Percentiles rank a stretch among this genome's conserved stretches.
These are phyloP conservation scores for Nestor notabilis DNA, from an alignment of 2,113 vertebrate genomes.

Conservation along the genomic window DNA sequence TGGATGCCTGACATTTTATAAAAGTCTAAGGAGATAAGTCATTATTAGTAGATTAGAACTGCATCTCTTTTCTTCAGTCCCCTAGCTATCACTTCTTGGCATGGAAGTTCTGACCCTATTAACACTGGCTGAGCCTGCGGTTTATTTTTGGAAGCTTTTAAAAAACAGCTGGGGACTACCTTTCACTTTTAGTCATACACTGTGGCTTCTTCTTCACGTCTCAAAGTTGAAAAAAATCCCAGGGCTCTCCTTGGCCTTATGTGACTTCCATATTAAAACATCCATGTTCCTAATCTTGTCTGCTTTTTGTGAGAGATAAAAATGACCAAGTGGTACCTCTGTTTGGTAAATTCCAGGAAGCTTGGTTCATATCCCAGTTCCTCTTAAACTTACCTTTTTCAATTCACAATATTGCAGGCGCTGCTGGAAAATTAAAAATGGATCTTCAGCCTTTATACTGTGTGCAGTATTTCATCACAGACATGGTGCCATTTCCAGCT, in stretches of 20 bases:
- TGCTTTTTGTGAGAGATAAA: neutral
- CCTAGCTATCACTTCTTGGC: neutral
- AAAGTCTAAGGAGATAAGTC: neutral
- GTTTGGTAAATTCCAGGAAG: neutral
- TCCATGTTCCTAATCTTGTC: neutral
- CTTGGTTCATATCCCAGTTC: neutral
- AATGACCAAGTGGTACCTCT: neutral
- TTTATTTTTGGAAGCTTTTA: constrained; percentile 60
- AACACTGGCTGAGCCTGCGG: neutral
- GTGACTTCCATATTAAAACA: neutral
- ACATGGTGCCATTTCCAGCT: neutral
- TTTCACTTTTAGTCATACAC: constrained; percentile 7
- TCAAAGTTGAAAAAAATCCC: neutral
- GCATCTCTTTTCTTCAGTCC: neutral
- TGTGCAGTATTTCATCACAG: neutral
- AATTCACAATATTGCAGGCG: neutral
- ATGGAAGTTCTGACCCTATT: constrained; percentile 44
- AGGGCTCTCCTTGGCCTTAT: constrained; percentile 1
- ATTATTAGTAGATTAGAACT: constrained; percentile 32
- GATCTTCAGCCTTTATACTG: neutral
- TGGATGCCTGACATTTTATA: neutral
- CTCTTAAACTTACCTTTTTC: neutral
- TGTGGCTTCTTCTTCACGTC: neutral
- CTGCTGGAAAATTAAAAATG: neutral
- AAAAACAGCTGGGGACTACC: constrained; percentile 30